A percentile compares a stretch with the other conserved stretches of the same genome.
phyloP scores from a whole-genome alignment of 1,140 invertebrate species.

The Scylla paramamosain region DNA sequence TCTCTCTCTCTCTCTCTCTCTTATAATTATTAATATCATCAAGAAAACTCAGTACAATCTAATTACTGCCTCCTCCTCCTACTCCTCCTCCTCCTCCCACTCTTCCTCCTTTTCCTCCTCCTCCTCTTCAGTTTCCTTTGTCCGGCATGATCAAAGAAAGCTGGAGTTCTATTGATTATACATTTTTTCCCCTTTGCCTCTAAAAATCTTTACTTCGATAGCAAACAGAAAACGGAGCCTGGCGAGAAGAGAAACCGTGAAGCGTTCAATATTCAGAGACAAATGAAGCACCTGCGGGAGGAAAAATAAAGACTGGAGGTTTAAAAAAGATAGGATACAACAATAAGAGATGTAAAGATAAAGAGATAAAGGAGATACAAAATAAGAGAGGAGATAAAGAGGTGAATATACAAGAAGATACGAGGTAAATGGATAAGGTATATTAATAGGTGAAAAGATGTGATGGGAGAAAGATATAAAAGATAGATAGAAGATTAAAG shows the following conservation, averaged over 20 bases:
- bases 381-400: no score
- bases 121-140: neutral
- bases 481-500: no score
- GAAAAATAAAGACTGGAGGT: neutral
- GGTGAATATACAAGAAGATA: no score
- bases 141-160: neutral
- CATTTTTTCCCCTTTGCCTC: neutral
- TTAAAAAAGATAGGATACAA: neutral
- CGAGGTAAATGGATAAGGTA: no score
- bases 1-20: conserved; percentile 16
- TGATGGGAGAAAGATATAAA: no score
- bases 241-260: no score
- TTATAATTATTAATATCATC: neutral
- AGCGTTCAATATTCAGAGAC: no score
- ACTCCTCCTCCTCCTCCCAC: neutral
- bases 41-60: neutral
- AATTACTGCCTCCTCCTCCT: neutral
- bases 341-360: no score
- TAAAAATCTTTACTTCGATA: neutral
- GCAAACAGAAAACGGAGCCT: neutral
- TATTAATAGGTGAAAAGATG: no score
- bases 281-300: no score
- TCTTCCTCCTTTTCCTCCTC: neutral
- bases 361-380: no score
- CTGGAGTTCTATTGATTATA: neutral